phyloP scores from a whole-genome alignment of 2,797 vertebrate species.

The Rousettus madagascariensis region DNA sequence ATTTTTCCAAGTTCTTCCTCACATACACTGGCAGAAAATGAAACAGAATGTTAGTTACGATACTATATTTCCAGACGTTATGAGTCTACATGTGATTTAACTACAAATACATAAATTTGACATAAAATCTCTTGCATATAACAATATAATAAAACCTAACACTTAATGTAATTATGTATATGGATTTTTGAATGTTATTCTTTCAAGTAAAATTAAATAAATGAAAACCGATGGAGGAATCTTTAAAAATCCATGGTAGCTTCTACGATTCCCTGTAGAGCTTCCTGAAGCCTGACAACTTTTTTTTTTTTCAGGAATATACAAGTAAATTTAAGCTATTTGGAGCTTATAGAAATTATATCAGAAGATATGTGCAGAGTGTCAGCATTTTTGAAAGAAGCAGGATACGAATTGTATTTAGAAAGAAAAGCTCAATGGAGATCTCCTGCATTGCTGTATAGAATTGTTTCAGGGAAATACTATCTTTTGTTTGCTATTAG shows the following conservation, averaged over 20 bases:
- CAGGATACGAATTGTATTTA: slow-evolving; percentile 46
- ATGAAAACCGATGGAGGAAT: slow-evolving; percentile 9
- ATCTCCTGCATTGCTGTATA: slow-evolving; percentile 41
- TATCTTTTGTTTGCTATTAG: slow-evolving; percentile 51
- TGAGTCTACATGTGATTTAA: neutral
- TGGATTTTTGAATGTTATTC: neutral
- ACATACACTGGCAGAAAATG: neutral
- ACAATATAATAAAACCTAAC: neutral
- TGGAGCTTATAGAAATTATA: slow-evolving; percentile 18
- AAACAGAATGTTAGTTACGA: neutral
- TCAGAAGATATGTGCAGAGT: slow-evolving; percentile 11
- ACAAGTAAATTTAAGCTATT: slow-evolving; percentile 4
- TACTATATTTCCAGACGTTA: neutral
- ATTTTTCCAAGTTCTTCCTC: neutral
- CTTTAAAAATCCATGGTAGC: neutral
- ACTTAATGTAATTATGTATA: neutral
- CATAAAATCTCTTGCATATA: neutral
- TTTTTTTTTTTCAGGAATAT: neutral
- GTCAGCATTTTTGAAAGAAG: slow-evolving; percentile 46
- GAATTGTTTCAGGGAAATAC: slow-evolving; percentile 65
- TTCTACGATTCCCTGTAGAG: neutral
- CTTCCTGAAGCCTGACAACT: neutral
- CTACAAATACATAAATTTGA: neutral
- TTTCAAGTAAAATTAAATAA: neutral
- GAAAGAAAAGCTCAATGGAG: slow-evolving; percentile 47